Evolutionary conservation across 2,113 vertebrate species (phyloP).

Genomic region (Ictalurus furcatus): DNA sequence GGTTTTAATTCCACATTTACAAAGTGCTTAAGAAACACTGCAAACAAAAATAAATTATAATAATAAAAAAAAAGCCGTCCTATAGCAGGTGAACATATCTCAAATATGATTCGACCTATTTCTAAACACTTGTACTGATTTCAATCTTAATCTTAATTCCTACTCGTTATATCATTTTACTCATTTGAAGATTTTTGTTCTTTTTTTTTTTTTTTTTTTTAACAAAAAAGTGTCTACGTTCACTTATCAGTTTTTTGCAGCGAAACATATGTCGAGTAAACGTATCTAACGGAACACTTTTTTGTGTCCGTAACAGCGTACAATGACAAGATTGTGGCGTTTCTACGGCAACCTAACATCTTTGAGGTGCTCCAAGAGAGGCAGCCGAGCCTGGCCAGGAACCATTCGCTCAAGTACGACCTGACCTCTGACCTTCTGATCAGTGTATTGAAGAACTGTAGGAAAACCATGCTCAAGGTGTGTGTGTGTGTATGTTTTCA

Average conservation of each 20-base stretch:
- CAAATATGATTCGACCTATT: neutral
- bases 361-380: slow-evolving; percentile 90
- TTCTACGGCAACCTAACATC: slow-evolving; percentile 88
- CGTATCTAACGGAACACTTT: neutral
- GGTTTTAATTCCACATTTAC: neutral
- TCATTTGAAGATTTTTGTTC: neutral
- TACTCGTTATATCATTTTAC: neutral
- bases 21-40: neutral
- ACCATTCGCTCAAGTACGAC: slow-evolving; percentile 86
- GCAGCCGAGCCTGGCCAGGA: slow-evolving; percentile 84
- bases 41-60: neutral
- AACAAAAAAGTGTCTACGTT: neutral
- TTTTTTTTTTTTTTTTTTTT: neutral
- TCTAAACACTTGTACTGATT: neutral
- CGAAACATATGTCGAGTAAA: too few species aligned
- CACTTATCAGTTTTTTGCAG: neutral
- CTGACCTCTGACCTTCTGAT: slow-evolving; percentile 65
- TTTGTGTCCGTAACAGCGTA: slow-evolving; percentile 75
- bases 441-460: neutral
- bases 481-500: slow-evolving; percentile 49
- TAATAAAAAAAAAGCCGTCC: too few species aligned
- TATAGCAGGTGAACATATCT: neutral
- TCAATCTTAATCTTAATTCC: neutral
- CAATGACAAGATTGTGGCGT: slow-evolving; percentile 90
- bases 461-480: neutral